Evolutionary conservation across 2,113 vertebrate species (phyloP).

Genomic region (Pygathrix nemaeus): DNA sequence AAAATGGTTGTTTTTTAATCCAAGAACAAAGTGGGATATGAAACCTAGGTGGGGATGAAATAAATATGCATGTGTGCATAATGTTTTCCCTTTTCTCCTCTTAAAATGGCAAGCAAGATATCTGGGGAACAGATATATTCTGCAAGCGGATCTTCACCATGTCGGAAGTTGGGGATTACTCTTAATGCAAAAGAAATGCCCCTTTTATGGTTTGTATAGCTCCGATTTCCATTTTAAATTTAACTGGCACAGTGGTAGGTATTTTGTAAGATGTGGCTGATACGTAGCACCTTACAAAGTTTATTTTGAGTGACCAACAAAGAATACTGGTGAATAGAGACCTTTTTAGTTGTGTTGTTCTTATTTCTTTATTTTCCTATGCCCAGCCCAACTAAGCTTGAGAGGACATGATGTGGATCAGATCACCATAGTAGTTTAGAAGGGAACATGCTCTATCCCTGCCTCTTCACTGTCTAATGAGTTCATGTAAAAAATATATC

Average conservation of each 20-base stretch:
- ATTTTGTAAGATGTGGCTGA: not conserved
- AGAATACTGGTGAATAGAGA: not conserved
- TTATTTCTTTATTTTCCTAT: slow-evolving; percentile 58
- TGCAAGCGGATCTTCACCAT: not conserved
- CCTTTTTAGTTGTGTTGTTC: not conserved
- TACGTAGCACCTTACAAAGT: not conserved
- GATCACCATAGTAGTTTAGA: slow-evolving; percentile 68
- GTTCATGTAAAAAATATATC: slow-evolving; percentile 81
- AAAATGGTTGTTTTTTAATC: slow-evolving; percentile 15
- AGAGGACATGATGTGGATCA: slow-evolving; percentile 28
- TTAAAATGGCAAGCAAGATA: slow-evolving; percentile 32
- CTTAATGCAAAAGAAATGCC: not conserved
- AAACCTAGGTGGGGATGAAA: not conserved
- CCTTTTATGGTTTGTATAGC: not conserved
- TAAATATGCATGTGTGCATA: not conserved
- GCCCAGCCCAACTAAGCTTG: slow-evolving; percentile 58
- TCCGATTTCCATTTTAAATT: slow-evolving; percentile 50
- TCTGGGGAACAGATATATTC: not conserved
- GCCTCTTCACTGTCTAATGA: slow-evolving; percentile 79
- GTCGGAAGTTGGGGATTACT: not conserved
- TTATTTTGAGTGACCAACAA: not conserved
- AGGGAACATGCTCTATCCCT: slow-evolving; percentile 32
- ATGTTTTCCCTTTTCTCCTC: not conserved
- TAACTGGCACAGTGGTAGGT: not conserved
- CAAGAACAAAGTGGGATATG: slow-evolving; percentile 9